Conservation (phyloP, 1,140 invertebrate genomes). For the Probaryconus sp. region DNA sequence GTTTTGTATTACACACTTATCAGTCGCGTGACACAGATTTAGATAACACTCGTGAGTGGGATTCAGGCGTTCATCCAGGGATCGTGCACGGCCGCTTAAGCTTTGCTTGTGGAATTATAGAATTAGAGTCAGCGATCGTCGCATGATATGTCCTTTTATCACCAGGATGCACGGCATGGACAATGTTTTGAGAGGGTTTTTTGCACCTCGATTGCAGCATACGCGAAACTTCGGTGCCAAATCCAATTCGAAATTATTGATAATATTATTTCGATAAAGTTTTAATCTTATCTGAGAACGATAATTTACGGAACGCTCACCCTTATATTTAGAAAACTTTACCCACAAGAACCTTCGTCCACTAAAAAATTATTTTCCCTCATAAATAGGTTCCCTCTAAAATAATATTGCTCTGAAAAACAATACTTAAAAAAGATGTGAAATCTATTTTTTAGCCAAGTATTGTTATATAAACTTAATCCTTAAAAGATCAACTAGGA, state of each 20-base stretch:
- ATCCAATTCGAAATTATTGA: slow-evolving; percentile 49
- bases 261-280: slow-evolving; percentile 22
- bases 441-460: too few species aligned
- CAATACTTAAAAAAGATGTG: too few species aligned
- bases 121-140: slow-evolving; percentile 68
- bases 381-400: too few species aligned
- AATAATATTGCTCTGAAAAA: too few species aligned
- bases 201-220: slow-evolving; percentile 38
- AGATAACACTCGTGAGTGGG: slow-evolving; percentile 65
- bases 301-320: too few species aligned
- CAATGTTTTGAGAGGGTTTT: slow-evolving; percentile 36
- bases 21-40: slow-evolving; percentile 69
- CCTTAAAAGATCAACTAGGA: too few species aligned
- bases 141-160: slow-evolving; percentile 69
- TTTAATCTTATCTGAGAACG: not conserved
- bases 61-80: slow-evolving; percentile 50
- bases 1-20: slow-evolving; percentile 55
- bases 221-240: slow-evolving; percentile 53
- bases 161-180: slow-evolving; percentile 55
- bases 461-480: too few species aligned
- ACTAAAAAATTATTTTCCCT: too few species aligned
- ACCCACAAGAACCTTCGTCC: too few species aligned
- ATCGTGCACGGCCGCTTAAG: slow-evolving; percentile 43
- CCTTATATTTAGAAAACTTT: too few species aligned
- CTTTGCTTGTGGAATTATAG: slow-evolving; percentile 68